A percentile compares a stretch with the other conserved stretches of the same genome.
These are phyloP conservation scores for Microtus montanus DNA, from an alignment of 2,113 vertebrate genomes.

Conservation along the genomic window DNA sequence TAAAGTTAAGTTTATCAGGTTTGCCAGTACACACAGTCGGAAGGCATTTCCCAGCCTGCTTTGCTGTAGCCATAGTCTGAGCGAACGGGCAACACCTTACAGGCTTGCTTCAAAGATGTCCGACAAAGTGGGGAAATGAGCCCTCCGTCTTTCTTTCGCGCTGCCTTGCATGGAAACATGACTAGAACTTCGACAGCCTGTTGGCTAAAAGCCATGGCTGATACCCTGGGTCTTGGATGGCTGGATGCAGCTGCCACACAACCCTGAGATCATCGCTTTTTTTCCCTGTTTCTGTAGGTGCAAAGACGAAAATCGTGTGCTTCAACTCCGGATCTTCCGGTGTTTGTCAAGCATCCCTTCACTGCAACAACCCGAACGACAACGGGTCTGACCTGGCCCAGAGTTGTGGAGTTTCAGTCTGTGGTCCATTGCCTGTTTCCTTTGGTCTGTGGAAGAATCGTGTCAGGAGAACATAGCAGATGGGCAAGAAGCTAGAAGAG, in stretches of 20 bases:
- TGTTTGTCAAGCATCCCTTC: no score
- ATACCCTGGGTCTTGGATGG: neutral
- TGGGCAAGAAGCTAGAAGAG: neutral
- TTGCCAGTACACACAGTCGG: neutral
- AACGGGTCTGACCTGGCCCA: neutral
- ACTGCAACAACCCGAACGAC: neutral
- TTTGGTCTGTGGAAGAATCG: neutral
- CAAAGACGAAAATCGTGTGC: neutral
- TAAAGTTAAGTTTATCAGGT: neutral
- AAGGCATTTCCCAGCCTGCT: conserved; percentile 21
- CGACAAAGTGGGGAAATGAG: neutral
- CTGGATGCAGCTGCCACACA: neutral
- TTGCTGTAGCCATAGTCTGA: neutral
- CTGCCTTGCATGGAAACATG: neutral
- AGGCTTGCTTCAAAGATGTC: neutral
- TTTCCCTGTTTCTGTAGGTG: neutral
- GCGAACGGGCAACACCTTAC: neutral
- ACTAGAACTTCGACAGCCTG: neutral
- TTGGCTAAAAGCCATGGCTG: neutral
- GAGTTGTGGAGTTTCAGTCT: neutral
- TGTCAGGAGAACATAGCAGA: neutral
- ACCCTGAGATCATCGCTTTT: neutral
- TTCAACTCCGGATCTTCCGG: neutral
- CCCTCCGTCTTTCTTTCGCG: neutral
- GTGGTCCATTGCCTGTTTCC: neutral